Base-by-base conservation (phyloP, 2,797 vertebrate species). In the Peromyscus eremicus region DNA sequence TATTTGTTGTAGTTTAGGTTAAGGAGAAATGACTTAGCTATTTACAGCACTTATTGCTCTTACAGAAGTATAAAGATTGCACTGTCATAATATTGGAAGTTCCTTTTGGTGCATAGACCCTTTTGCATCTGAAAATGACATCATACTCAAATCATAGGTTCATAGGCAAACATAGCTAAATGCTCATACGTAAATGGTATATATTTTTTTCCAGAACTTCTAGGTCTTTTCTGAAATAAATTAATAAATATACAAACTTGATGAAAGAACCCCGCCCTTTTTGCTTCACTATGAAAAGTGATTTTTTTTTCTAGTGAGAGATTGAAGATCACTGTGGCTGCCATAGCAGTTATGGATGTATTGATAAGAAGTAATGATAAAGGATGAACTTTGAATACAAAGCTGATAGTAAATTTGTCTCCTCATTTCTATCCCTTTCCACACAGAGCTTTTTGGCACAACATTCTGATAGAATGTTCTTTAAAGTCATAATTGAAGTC, bases 21-120 rank as follows among this genome's bases (percentile, higher is more conserved):
- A 21, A 5, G 57, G 19, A 57, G 19, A 57, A 57, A 57, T 57
- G 57, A 57, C 57, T 21, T 57, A 57, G 17, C 57, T 57, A 21
- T 57, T 25, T 21, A 23, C 21, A 62, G 60, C 6, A 8, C 23
- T 62, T 62, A 6, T 62, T 17, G 6, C 60, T 62, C 23, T 62
- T 62, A 25, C 57, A 57, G 19, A 57, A 57, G 60, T 62, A 27
- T 14, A 43, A 57, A 83, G 12, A 0, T 4, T 34, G 14, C 88
- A 21, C 25, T 49, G 46, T 49, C 34, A 40, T 43, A 34, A 52
- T 57, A 34, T 66, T 49, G 17, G 5, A 29, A 77, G 55, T 29
- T 16, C 4, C 52, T 4, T 29, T 4, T 16, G 17, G 3, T 29
- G 5, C 1, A 6, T 40, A 85, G 23, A n/a, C 8, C 0, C n/a